phyloP scores from a whole-genome alignment of 2,797 vertebrate species.

The Anguilla anguilla region DNA sequence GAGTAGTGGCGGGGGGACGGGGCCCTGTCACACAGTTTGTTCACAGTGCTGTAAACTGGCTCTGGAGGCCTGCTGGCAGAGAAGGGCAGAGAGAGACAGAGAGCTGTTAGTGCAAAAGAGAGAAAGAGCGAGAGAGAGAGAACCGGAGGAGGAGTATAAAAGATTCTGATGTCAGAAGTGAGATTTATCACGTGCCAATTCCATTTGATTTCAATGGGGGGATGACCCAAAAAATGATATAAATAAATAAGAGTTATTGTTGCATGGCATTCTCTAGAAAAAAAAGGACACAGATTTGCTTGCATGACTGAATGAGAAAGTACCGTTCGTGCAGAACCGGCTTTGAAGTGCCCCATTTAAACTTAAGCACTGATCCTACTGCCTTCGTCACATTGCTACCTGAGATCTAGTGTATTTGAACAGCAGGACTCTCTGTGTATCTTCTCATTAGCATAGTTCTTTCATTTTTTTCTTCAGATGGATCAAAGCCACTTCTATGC shows the following conservation, averaged over 20 bases:
- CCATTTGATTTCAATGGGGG: neutral
- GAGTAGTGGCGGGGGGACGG: conserved; percentile 94
- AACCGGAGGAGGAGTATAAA: neutral
- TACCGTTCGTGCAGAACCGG: neutral
- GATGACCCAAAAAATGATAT: neutral
- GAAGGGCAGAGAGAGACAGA: conserved; percentile 72
- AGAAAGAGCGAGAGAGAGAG: conserved; percentile 20
- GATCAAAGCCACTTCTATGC: neutral
- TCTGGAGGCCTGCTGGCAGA: conserved; percentile 88
- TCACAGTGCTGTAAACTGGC: conserved; percentile 99
- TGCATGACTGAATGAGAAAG: neutral
- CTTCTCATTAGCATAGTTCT: neutral
- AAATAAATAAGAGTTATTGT: neutral
- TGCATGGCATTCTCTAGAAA: neutral
- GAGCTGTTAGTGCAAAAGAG: conserved; percentile 11
- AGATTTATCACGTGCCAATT: neutral
- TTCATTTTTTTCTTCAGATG: neutral
- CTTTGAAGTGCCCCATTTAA: neutral
- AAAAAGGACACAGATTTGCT: neutral
- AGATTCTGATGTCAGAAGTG: neutral
- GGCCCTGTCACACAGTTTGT: conserved; percentile 96
- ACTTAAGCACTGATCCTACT: neutral
- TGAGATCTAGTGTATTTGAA: neutral
- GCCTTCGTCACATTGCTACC: neutral
- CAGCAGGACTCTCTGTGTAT: neutral